Evolutionary conservation across 92 coral and sea anemone genomes (phyloP).

Genomic region (Muricea muricata): DNA sequence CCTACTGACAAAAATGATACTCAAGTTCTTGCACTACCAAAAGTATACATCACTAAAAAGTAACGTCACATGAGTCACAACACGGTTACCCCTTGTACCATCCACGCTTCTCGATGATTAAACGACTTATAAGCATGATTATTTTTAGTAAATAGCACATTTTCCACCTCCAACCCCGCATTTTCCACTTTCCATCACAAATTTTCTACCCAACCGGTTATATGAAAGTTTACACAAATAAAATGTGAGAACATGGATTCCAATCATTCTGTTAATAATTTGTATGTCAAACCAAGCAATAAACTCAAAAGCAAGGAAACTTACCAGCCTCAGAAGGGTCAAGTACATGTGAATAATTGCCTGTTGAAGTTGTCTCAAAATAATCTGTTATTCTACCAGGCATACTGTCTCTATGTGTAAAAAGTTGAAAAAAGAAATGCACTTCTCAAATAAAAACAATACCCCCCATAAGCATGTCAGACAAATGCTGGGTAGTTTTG

Average conservation of each 20-base stretch:
- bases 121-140: too few relatives aligned
- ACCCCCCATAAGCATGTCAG: not conserved
- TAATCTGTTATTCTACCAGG: slow-evolving; percentile 5
- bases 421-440: not conserved
- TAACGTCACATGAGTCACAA: too few relatives aligned
- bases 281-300: not conserved
- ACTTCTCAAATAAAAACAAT: not conserved
- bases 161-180: too few relatives aligned
- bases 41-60: too few relatives aligned
- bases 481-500: not conserved
- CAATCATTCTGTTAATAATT: not conserved
- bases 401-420: not conserved
- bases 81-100: too few relatives aligned
- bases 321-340: slow-evolving; percentile 2
- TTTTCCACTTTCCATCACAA: too few relatives aligned
- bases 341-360: not conserved
- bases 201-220: too few relatives aligned
- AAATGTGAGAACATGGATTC: not conserved
- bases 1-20: too few relatives aligned
- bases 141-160: too few relatives aligned
- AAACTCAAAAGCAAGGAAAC: slow-evolving; percentile 1
- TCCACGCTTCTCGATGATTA: too few relatives aligned
- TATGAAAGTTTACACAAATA: not conserved
- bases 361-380: slow-evolving; percentile 13
- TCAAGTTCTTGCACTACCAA: too few relatives aligned